phyloP scores from a whole-genome alignment of 2,797 vertebrate genomes.

The Diplodus sargus region DNA sequence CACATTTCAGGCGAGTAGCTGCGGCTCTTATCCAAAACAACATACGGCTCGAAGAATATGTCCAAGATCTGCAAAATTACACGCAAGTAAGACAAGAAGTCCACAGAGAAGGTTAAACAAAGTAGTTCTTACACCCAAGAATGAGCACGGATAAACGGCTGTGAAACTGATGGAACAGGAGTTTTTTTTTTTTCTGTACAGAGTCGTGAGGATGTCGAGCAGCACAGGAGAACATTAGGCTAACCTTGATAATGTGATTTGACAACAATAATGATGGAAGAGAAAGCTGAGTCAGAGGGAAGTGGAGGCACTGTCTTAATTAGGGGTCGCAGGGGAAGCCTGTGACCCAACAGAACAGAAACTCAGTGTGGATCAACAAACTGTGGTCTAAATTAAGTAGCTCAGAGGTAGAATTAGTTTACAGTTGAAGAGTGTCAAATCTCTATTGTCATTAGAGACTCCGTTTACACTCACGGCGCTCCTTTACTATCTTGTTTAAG shows the following conservation, averaged over 20 bases:
- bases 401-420: conserved; percentile 37
- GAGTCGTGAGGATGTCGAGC: neutral
- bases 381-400: conserved; percentile 4
- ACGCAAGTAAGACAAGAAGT: neutral
- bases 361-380: neutral
- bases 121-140: conserved; percentile 18
- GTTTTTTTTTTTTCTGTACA: conserved; percentile 4
- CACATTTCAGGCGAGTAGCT: conserved; percentile 48
- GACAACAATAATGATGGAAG: neutral
- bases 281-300: conserved; percentile 8
- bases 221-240: neutral
- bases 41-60: conserved; percentile 30
- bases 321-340: neutral
- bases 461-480: conserved; percentile 34
- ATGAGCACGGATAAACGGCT: conserved; percentile 22
- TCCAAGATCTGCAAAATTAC: conserved; percentile 52
- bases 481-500: conserved; percentile 32
- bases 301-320: conserved; percentile 3
- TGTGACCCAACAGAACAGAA: neutral
- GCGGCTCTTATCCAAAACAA: conserved; percentile 41
- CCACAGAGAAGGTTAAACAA: neutral
- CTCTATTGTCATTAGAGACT: conserved; percentile 45
- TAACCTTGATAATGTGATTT: conserved; percentile 22
- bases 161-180: neutral
- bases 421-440: conserved; percentile 35